Conservation (phyloP, 2,888 invertebrate species). For the Lasioglossum oenotherae region DNA sequence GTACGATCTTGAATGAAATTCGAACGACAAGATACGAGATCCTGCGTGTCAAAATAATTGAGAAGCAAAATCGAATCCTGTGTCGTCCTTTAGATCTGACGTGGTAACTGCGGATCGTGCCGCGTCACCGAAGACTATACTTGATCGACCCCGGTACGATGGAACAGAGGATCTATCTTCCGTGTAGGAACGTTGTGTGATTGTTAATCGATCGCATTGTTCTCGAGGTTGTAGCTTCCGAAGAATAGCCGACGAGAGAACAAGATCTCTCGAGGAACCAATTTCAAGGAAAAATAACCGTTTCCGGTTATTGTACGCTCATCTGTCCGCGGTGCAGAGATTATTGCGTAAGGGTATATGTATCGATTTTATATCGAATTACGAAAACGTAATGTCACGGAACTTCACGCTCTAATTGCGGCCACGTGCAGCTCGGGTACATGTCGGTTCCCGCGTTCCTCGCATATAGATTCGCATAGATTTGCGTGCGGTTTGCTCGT, state of each 20-base stretch:
- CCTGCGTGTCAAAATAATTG: too few relatives aligned
- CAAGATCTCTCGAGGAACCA: neutral
- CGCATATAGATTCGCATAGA: neutral
- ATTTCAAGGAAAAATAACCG: neutral
- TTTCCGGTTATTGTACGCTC: neutral
- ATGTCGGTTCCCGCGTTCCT: neutral
- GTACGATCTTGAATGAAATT: neutral
- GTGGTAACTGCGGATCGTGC: neutral
- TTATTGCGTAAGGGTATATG: neutral
- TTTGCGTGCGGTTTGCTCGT: neutral
- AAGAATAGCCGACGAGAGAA: neutral
- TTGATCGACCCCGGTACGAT: neutral
- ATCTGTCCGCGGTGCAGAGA: neutral
- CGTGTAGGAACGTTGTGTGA: neutral
- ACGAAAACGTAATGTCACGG: neutral
- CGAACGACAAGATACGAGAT: neutral
- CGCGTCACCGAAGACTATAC: conserved; percentile 6
- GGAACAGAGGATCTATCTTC: neutral
- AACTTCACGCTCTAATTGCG: neutral
- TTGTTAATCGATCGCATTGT: neutral
- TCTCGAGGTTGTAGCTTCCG: neutral
- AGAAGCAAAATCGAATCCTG: too few relatives aligned
- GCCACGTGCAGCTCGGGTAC: neutral
- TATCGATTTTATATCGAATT: neutral
- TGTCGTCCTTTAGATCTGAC: conserved; percentile 27